phyloP scores from a whole-genome alignment of 1,140 invertebrate species.

The Whitmania pigra region DNA sequence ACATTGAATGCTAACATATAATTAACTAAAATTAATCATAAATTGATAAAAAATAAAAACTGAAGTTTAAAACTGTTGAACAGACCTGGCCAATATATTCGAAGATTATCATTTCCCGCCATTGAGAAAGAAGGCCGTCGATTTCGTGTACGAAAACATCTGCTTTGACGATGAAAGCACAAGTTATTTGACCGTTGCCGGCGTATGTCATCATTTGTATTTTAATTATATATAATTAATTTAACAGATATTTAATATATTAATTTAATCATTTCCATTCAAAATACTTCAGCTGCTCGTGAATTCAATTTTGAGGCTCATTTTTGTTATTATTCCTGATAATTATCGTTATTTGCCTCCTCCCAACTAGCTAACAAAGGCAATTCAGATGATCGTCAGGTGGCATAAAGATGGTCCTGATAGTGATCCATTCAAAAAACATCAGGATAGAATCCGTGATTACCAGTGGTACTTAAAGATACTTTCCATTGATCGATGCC shows the following conservation, averaged over 20 bases:
- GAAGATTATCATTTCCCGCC: constrained; percentile 25
- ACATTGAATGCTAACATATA: too few relatives aligned
- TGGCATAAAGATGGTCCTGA: constrained; percentile 32
- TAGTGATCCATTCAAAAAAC: constrained; percentile 28
- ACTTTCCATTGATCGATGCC: too few relatives aligned
- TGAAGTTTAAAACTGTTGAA: too few relatives aligned
- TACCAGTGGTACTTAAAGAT: constrained; percentile 37
- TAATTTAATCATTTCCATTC: too few relatives aligned
- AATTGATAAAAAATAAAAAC: too few relatives aligned
- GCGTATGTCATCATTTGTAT: not conserved
- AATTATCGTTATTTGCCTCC: too few relatives aligned
- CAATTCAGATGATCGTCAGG: constrained; percentile 35
- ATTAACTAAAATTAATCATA: too few relatives aligned
- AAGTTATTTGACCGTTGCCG: constrained; percentile 31
- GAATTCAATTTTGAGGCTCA: too few relatives aligned
- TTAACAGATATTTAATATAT: too few relatives aligned
- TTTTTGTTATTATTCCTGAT: too few relatives aligned
- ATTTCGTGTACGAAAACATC: constrained; percentile 32
- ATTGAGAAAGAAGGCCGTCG: constrained; percentile 29
- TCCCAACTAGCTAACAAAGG: constrained; percentile 38
- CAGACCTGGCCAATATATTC: constrained; percentile 32
- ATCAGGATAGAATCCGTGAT: constrained; percentile 32
- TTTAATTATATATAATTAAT: too few relatives aligned
- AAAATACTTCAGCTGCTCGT: too few relatives aligned
- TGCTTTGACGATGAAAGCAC: constrained; percentile 36